Base-by-base conservation (phyloP, 1,140 invertebrate genomes). In the Heterodera carotae region DNA sequence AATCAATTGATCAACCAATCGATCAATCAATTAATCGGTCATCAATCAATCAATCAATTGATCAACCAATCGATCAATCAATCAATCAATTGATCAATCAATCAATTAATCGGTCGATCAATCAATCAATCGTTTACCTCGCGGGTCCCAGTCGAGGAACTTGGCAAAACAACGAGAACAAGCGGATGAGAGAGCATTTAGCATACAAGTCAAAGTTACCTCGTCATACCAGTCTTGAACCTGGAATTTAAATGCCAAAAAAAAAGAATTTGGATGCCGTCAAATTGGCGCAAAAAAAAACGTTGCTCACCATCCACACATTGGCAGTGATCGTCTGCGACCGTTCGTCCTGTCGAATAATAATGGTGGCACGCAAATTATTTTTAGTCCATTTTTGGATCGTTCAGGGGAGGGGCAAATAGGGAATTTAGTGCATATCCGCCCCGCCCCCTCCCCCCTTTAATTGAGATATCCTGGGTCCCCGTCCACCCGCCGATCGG, bases 141-240 rank as follows among this genome's bases (percentile, higher is more conserved):
- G 25, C 33, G 77, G 72, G 59, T 78, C 36, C 77, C 77, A 78
- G 43, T 78, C 76, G 25, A 84, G 33, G 68, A 84, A 85, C 74
- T 74, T 27, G 31, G 4, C 0, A 36, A 71, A 7, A 60, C 3
- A 64, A 6, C 10, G 62, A 2, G 27, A 29, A 70, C 68, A 69
- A 64, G 31, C 15, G 48, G 10, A 53, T 31, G 27, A 48, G 15
- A 22, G 3, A 74, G 33, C 25, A n/a, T n/a, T n/a, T n/a, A 33
- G 15, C 29, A 29, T 36, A 73, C n/a, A 18, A 27, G n/a, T 0
- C 68, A n/a, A 8, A 22, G 27, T 27, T 29, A 74, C 71, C 71
- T 86, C 82, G 53, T 87, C 84, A 71, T 86, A 87, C 84, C 84
- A 85, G 67, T 85, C 78, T 68, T 85, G 79, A 25, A 86, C 53